phyloP scores from a whole-genome alignment of 2,888 invertebrate genomes.

The Hyposoter didymator region DNA sequence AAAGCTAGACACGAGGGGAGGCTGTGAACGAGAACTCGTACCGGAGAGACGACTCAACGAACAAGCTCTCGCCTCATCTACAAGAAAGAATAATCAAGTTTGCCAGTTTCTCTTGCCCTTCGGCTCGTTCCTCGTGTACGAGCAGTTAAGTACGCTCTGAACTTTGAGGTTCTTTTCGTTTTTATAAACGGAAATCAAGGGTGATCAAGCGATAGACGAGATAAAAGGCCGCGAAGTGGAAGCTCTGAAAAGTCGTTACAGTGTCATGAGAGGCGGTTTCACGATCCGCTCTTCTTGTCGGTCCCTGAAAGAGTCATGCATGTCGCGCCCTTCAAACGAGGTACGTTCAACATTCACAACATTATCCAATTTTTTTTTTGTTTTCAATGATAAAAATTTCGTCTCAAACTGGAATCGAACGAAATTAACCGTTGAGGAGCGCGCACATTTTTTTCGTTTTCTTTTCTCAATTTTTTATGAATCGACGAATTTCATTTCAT shows the following conservation, averaged over 20 bases:
- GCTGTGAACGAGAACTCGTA: conserved; percentile 33
- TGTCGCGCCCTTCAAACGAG: conserved; percentile 84
- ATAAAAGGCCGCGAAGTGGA: conserved; percentile 74
- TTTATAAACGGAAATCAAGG: conserved; percentile 40
- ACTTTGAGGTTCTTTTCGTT: conserved; percentile 11
- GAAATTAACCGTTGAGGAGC: too few relatives aligned
- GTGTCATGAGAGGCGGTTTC: conserved; percentile 84
- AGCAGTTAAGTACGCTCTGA: conserved; percentile 1
- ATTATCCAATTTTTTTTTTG: not conserved
- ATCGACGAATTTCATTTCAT: too few relatives aligned
- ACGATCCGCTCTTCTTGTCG: conserved; percentile 83
- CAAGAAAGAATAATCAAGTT: conserved; percentile 1
- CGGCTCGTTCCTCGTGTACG: not conserved
- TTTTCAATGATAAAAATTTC: not conserved
- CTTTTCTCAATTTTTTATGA: too few relatives aligned
- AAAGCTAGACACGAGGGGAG: conserved; percentile 65
- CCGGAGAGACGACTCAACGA: conserved; percentile 32
- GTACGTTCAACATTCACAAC: conserved; percentile 73
- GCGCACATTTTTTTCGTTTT: too few relatives aligned
- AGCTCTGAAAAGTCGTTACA: conserved; percentile 80
- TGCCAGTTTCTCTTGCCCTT: not conserved
- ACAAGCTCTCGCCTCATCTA: not conserved
- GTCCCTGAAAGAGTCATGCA: conserved; percentile 84
- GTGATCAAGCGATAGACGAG: conserved; percentile 58
- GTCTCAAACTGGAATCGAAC: too few relatives aligned